Conservation (phyloP, 2,113 vertebrate genomes). For the Eolophus roseicapilla region DNA sequence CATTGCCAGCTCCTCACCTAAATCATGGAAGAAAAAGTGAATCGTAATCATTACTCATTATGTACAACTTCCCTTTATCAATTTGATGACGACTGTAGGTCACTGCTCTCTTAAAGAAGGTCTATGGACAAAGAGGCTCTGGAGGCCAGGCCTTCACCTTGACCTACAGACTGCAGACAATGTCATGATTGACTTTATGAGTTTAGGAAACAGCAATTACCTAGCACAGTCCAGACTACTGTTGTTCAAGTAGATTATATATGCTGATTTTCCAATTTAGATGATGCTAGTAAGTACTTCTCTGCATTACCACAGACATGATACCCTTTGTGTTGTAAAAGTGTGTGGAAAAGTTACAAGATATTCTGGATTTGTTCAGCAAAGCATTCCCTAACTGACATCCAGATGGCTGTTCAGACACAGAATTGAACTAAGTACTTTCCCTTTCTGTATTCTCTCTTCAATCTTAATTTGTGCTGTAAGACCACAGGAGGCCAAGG, state of each 20-base stretch:
- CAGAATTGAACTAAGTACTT: neutral
- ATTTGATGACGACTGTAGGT: neutral
- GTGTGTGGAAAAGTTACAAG: neutral
- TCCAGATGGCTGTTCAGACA: neutral
- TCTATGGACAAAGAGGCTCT: neutral
- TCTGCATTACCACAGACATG: neutral
- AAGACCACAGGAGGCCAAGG: neutral
- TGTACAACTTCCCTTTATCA: neutral
- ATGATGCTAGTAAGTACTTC: neutral
- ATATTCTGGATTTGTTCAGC: neutral
- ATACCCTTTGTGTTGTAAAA: neutral
- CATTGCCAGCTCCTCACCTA: slow-evolving; percentile 97
- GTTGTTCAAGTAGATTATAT: neutral
- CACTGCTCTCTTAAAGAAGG: neutral
- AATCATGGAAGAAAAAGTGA: neutral
- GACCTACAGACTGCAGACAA: neutral
- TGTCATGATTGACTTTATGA: neutral
- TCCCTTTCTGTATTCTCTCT: neutral
- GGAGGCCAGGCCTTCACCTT: neutral
- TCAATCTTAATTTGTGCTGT: neutral
- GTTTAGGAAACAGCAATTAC: neutral
- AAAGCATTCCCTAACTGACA: neutral
- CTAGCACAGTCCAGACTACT: neutral
- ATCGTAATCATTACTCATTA: neutral
- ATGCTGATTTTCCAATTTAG: neutral